Evolutionary conservation across 1,140 invertebrate species (phyloP).

Genomic region (Charaxes varanes): DNA sequence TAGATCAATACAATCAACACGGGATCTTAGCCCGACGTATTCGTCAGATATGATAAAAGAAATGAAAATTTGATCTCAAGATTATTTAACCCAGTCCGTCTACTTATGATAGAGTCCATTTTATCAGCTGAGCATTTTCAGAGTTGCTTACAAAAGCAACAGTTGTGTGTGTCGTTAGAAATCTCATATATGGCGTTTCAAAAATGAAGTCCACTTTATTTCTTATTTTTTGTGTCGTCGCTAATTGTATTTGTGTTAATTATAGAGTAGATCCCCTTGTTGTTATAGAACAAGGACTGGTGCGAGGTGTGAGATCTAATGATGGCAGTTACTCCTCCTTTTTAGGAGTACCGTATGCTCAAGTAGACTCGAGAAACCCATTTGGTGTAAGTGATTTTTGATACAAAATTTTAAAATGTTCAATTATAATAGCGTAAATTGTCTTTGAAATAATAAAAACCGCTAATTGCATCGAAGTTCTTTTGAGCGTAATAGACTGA

Average conservation of each 20-base stretch:
- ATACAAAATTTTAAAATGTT: too few relatives aligned
- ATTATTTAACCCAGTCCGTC: slow-evolving; percentile 32
- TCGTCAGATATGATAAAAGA: slow-evolving; percentile 31
- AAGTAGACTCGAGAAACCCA: slow-evolving; percentile 45
- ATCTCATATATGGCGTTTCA: slow-evolving; percentile 17
- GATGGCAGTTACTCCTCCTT: slow-evolving; percentile 55
- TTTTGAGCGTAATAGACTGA: too few relatives aligned
- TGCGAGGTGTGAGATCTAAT: slow-evolving; percentile 46
- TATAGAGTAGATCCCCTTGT: slow-evolving; percentile 57
- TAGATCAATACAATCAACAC: slow-evolving; percentile 23
- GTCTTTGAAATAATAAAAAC: too few relatives aligned
- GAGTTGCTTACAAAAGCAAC: slow-evolving; percentile 7
- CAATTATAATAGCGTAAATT: too few relatives aligned
- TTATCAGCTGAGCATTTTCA: slow-evolving; percentile 17
- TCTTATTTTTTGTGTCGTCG: slow-evolving; percentile 29
- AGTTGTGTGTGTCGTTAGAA: slow-evolving; percentile 13
- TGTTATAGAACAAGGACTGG: slow-evolving; percentile 49
- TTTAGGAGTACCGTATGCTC: slow-evolving; percentile 54
- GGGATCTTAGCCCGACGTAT: too few relatives aligned
- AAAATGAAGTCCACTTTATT: slow-evolving; percentile 37
- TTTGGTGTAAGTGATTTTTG: slow-evolving; percentile 56
- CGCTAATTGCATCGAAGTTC: too few relatives aligned
- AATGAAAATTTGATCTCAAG: slow-evolving; percentile 29
- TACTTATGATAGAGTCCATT: slow-evolving; percentile 17
- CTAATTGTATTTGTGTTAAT: slow-evolving; percentile 29